Evolutionary conservation across 2,113 vertebrate species (phyloP).

Genomic region (Chamaea fasciata): DNA sequence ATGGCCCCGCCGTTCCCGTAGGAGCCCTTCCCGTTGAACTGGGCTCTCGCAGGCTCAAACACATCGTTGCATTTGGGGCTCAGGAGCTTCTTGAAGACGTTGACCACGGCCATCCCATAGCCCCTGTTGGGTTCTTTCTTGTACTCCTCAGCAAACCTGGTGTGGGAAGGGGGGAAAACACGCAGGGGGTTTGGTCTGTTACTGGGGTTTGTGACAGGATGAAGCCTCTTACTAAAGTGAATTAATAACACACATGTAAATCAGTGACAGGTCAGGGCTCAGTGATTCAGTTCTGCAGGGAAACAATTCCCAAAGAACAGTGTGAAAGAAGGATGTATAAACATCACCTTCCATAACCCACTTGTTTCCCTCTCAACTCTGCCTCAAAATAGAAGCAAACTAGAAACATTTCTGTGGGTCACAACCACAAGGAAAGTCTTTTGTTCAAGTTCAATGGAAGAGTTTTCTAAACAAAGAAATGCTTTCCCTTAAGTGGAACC

Average conservation of each 20-base stretch:
- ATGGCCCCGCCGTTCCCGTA: slow-evolving; percentile 97
- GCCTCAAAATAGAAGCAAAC: slow-evolving; percentile 40
- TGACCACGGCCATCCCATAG: slow-evolving; percentile 90
- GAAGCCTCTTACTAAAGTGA: not conserved
- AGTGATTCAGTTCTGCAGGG: not conserved
- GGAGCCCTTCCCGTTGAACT: slow-evolving; percentile 93
- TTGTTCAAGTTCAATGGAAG: slow-evolving; percentile 52
- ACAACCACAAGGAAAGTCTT: slow-evolving; percentile 34
- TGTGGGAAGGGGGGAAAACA: not conserved
- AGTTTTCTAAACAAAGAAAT: slow-evolving; percentile 52
- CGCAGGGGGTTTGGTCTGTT: rapidly evolving
- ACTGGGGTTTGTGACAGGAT: not conserved
- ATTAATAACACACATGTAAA: not conserved
- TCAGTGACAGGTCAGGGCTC: not conserved
- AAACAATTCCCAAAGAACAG: not conserved
- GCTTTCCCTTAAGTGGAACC: slow-evolving; percentile 45
- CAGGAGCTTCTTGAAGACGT: slow-evolving; percentile 91
- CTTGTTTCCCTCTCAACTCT: not conserved
- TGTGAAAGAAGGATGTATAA: not conserved
- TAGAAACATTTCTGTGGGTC: slow-evolving; percentile 28
- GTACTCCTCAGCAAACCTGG: slow-evolving; percentile 94
- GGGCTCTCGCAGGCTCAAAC: slow-evolving; percentile 88
- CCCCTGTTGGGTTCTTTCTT: slow-evolving; percentile 84
- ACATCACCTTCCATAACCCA: not conserved
- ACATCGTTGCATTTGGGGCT: slow-evolving; percentile 86